These are phyloP conservation scores for Antheraea mylitta DNA, from an alignment of 1,140 invertebrate genomes.

Conservation along the genomic window DNA sequence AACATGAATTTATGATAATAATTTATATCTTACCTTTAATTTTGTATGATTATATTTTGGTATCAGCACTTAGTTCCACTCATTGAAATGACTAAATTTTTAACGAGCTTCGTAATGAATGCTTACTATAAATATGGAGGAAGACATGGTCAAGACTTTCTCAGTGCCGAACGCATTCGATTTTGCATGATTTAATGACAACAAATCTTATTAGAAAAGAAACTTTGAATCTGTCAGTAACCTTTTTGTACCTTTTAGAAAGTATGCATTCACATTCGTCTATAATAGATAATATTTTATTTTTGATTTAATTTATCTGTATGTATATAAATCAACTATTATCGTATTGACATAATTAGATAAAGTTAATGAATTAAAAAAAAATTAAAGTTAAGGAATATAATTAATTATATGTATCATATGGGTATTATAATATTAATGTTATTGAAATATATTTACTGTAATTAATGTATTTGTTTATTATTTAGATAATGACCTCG, in stretches of 20 bases:
- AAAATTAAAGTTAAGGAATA: slow-evolving; percentile 49
- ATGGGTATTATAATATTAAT: slow-evolving; percentile 49
- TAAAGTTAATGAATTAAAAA: slow-evolving; percentile 13
- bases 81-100: background rate
- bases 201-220: no score
- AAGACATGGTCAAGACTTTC: background rate
- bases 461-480: slow-evolving; percentile 26
- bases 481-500: slow-evolving; percentile 13
- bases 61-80: background rate
- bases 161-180: background rate
- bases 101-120: background rate
- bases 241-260: background rate
- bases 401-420: slow-evolving; percentile 51
- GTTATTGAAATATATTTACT: slow-evolving; percentile 65
- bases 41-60: background rate
- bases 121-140: background rate
- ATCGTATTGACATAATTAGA: background rate
- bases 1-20: no score
- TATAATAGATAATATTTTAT: background rate
- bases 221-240: background rate
- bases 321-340: background rate
- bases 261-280: background rate
- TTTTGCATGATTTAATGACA: no score
- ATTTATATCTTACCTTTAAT: background rate
- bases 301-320: background rate